Evolutionary conservation across 2,888 invertebrate genomes (phyloP).

Genomic region (Galerucella pusilla): DNA sequence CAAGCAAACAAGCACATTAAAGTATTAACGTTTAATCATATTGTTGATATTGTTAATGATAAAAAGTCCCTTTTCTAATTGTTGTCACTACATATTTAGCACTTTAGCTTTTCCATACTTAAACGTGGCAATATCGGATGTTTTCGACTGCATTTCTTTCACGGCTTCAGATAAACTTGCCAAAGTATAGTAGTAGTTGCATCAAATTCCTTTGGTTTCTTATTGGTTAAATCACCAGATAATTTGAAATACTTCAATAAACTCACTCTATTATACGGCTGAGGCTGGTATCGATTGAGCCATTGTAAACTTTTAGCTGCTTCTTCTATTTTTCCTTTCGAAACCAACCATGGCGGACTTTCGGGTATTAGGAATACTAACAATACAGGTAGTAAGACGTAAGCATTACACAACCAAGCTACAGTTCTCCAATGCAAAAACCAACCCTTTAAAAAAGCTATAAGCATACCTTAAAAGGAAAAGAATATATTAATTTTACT

Average conservation of each 20-base stretch:
- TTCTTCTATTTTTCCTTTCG: slow-evolving; percentile 67
- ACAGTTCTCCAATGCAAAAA: slow-evolving; percentile 68
- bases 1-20: too few relatives aligned
- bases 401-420: slow-evolving; percentile 67
- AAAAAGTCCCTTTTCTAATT: too few relatives aligned
- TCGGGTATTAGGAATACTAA: slow-evolving; percentile 71
- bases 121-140: too few relatives aligned
- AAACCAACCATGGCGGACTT: slow-evolving; percentile 71
- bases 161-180: too few relatives aligned
- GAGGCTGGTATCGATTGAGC: slow-evolving; percentile 65
- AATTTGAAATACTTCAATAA: neutral
- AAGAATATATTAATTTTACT: neutral
- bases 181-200: too few relatives aligned
- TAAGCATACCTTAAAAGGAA: slow-evolving; percentile 66
- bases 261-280: slow-evolving; percentile 63
- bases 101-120: too few relatives aligned
- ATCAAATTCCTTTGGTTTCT: too few relatives aligned
- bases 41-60: too few relatives aligned
- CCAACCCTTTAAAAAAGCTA: slow-evolving; percentile 69
- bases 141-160: too few relatives aligned
- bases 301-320: slow-evolving; percentile 68
- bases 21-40: too few relatives aligned
- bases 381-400: slow-evolving; percentile 68
- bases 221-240: too few relatives aligned
- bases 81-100: too few relatives aligned